Percentiles rank a stretch among this genome's conserved stretches.
phyloP scores from a whole-genome alignment of 2,113 vertebrate species.

The Microtus montanus region DNA sequence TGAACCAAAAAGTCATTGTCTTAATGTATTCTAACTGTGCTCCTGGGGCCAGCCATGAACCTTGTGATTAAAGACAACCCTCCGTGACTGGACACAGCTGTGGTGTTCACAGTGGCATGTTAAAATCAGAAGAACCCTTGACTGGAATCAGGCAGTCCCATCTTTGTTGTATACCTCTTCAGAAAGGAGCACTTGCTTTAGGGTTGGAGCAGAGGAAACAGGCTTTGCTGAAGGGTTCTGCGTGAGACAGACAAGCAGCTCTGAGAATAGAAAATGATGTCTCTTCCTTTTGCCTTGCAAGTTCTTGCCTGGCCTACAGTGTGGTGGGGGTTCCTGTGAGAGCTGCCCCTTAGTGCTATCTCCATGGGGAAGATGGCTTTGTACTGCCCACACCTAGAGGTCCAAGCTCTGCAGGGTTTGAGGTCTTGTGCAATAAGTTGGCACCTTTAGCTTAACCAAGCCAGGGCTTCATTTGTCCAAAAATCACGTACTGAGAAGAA shows the following conservation, averaged over 20 bases:
- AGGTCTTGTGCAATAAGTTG: too few species aligned
- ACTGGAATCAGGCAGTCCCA: neutral
- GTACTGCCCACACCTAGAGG: rapidly evolving
- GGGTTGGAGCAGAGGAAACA: neutral
- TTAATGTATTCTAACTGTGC: neutral
- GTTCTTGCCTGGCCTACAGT: neutral
- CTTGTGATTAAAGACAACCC: neutral
- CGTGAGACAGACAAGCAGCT: neutral
- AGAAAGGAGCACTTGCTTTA: neutral
- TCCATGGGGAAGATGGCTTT: neutral
- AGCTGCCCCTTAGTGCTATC: too few species aligned
- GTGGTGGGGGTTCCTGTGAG: neutral
- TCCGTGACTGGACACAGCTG: neutral
- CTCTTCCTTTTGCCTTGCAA: neutral
- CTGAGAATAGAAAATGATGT: neutral
- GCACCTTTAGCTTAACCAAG: neutral
- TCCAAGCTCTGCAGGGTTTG: neutral
- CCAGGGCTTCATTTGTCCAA: neutral
- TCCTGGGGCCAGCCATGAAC: neutral
- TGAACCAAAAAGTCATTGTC: neutral
- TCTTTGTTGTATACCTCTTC: neutral
- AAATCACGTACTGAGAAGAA: neutral
- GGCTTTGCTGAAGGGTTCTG: neutral
- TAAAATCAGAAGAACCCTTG: neutral
- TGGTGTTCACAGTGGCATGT: neutral